Evolutionary conservation across 2,113 vertebrate genomes (phyloP).

Genomic region (Mellivora capensis): DNA sequence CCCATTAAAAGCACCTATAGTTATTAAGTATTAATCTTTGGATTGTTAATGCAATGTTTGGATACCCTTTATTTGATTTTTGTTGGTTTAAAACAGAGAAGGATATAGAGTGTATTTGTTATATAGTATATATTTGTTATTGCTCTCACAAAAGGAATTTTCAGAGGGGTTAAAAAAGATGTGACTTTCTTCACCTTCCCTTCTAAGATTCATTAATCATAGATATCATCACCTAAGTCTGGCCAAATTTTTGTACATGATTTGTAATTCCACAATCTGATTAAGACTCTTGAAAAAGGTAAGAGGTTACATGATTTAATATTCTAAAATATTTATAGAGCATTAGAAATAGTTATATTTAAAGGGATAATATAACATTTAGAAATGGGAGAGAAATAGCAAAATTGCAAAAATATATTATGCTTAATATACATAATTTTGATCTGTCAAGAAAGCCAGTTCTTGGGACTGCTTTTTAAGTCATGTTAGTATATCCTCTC

Average conservation of each 20-base stretch:
- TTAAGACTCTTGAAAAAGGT: not conserved
- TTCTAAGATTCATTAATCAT: not conserved
- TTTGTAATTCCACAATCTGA: not conserved
- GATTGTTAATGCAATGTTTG: not conserved
- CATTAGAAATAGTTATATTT: slow-evolving; percentile 6
- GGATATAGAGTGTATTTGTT: not conserved
- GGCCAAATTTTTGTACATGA: not conserved
- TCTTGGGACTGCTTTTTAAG: slow-evolving; percentile 40
- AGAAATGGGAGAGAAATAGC: slow-evolving; percentile 43
- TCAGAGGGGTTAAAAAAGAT: not conserved
- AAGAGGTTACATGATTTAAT: not conserved
- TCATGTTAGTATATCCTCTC: slow-evolving; percentile 30
- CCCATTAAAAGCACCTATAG: not conserved
- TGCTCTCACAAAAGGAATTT: not conserved
- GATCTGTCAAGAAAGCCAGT: slow-evolving; percentile 48
- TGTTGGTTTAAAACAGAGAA: not conserved
- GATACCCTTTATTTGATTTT: not conserved
- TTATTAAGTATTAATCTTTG: not conserved
- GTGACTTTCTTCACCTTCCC: not conserved
- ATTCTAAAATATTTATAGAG: not conserved
- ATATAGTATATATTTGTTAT: not conserved
- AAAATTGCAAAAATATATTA: slow-evolving; percentile 25
- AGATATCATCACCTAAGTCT: not conserved
- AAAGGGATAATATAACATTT: not conserved
- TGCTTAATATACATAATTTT: slow-evolving; percentile 60